Base-by-base conservation (phyloP, 2,113 vertebrate species). In the Atractosteus spatula region DNA sequence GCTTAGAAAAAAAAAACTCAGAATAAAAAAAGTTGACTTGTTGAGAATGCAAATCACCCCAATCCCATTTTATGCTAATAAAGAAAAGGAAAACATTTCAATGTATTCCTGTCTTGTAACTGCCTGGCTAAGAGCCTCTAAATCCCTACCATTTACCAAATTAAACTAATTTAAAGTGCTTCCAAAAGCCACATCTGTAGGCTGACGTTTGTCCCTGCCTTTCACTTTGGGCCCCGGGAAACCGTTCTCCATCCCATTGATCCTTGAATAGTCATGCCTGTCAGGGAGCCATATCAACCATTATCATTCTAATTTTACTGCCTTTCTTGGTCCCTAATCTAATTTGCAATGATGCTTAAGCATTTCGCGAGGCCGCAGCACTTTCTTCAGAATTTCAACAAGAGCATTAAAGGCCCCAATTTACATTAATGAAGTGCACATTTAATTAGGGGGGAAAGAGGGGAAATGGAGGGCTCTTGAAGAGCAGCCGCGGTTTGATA, bases 291-390 rank as follows among this genome's bases (percentile, higher is more conserved):
- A 94, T 94, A 95, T 94, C 95, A 94, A 92, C 96, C 96, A 98
- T 98, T 99, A 99, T 99, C 97, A 99, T 99, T 99, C 94, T 98
- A 98, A 99, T 99, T 97, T 95, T 94, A 94, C 96, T 96, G 96
- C 95, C 94, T 98, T 97, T 96, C 95, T 94, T 93, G 92, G 85
- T 95, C 94, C 94, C 96, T 99, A 95, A 98, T 98, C 96, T 96
- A 93, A 98, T 99, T 98, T 98, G 94, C 95, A 97, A 97, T 87
- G 95, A 99, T 95, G 95, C 95, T 90, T 93, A 91, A 94, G 95
- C 95, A 92, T 96, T 99, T 97, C 86, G 81, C 94, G 78, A 93
- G 94, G 92, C 95, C 91, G 81, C 86, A 94, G 97, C 95, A 97
- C 95, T 99, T 98, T 96, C 96, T 95, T 95, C 96, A 97, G 97